phyloP scores from a whole-genome alignment of 2,888 invertebrate genomes.

The Brachypalpus laphriformis region DNA sequence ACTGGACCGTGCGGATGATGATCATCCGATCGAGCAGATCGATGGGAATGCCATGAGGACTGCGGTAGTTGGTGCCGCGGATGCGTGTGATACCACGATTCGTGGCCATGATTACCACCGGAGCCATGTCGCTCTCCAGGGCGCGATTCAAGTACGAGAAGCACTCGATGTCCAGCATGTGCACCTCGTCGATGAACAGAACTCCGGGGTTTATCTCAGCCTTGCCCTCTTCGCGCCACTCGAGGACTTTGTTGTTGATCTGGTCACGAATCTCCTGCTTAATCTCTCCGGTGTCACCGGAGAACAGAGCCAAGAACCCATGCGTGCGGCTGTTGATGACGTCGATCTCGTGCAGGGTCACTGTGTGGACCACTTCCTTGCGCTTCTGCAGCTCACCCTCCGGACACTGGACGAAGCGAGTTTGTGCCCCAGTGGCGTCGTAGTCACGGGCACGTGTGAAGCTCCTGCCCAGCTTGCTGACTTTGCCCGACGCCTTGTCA shows the following conservation, averaged over 20 bases:
- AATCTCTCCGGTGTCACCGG: conserved; percentile 99
- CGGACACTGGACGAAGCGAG: conserved; percentile 98
- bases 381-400: conserved; percentile 99
- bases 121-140: conserved; percentile 97
- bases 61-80: conserved; percentile 95
- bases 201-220: conserved; percentile 99
- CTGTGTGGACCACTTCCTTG: conserved; percentile 98
- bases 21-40: conserved; percentile 98
- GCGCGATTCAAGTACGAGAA: conserved; percentile 99
- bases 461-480: conserved; percentile 94
- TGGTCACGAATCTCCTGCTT: conserved; percentile 98
- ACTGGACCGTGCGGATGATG: conserved; percentile 95
- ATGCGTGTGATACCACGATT: conserved; percentile 97
- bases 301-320: conserved; percentile 98
- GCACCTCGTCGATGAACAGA: conserved; percentile 97
- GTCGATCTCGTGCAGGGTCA: conserved; percentile 99
- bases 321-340: conserved; percentile 99
- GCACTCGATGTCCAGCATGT: conserved; percentile 99
- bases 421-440: conserved; percentile 95
- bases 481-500: conserved; percentile 98
- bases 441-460: conserved; percentile 98
- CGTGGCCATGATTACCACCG: conserved; percentile 99
- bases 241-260: conserved; percentile 97
- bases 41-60: conserved; percentile 98
- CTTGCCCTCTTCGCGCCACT: conserved; percentile 99